phyloP scores from a whole-genome alignment of 1,140 invertebrate genomes.

The Stegodyphus mimosarum region DNA sequence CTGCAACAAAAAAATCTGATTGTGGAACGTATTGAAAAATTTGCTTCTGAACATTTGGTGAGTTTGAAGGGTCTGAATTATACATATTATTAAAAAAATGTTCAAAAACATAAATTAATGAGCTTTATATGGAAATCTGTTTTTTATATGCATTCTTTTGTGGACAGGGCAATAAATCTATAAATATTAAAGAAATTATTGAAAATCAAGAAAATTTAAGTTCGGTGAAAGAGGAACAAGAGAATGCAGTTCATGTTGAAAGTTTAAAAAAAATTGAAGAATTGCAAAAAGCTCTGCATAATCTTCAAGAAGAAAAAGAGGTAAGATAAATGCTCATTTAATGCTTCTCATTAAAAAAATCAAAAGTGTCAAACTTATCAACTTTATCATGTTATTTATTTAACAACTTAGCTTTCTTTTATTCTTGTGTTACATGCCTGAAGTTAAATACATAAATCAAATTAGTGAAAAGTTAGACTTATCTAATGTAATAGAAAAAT shows the following conservation, averaged over 20 bases:
- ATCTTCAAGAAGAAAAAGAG: too few relatives aligned
- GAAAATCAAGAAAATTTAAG: conserved; percentile 14
- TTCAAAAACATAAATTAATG: too few relatives aligned
- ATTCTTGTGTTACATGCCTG: too few relatives aligned
- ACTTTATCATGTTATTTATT: too few relatives aligned
- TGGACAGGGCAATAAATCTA: conserved; percentile 24
- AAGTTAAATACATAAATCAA: too few relatives aligned
- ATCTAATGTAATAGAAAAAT: too few relatives aligned
- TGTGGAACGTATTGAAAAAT: conserved; percentile 20
- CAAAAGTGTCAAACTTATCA: too few relatives aligned
- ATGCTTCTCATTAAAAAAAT: too few relatives aligned
- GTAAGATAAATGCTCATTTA: too few relatives aligned
- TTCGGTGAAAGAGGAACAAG: not conserved
- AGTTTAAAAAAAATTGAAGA: not conserved
- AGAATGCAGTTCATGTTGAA: not conserved
- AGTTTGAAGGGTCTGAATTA: not conserved
- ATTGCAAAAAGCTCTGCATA: too few relatives aligned
- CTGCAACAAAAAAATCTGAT: conserved; percentile 15
- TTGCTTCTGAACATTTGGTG: conserved; percentile 13
- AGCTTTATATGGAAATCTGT: not conserved
- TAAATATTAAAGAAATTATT: conserved; percentile 45
- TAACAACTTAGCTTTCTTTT: too few relatives aligned
- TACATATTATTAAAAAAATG: not conserved
- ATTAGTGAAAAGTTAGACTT: too few relatives aligned
- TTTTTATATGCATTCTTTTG: not conserved